Percentiles rank a stretch among this genome's conserved stretches.
Conservation (phyloP, 2,888 invertebrate genomes). For the Ceramica pisi region DNA sequence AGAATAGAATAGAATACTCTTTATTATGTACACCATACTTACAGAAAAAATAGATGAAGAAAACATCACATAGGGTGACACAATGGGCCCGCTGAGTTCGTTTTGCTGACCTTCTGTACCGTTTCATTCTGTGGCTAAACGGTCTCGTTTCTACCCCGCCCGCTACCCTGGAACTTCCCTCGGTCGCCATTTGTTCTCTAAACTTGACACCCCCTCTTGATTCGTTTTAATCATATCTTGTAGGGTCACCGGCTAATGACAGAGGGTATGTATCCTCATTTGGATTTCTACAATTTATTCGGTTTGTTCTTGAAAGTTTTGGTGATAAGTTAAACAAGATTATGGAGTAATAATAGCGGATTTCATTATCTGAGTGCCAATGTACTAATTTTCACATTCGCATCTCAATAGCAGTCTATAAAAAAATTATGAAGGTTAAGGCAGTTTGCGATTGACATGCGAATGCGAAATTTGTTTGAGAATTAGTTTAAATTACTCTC, state of each 20-base stretch:
- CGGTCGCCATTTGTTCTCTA: conserved; percentile 52
- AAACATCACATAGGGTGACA: no score
- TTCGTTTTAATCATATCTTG: conserved; percentile 63
- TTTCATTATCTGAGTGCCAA: not conserved
- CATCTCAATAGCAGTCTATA: no score
- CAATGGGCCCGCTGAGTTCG: no score
- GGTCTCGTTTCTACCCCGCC: conserved; percentile 8
- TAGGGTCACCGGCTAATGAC: conserved; percentile 51
- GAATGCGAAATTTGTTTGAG: no score
- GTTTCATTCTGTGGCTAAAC: not conserved
- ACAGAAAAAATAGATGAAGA: no score
- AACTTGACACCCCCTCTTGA: conserved; percentile 59
- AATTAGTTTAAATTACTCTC: no score
- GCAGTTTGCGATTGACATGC: no score
- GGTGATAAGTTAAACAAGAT: not conserved
- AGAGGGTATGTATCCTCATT: conserved; percentile 19
- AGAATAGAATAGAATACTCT: no score
- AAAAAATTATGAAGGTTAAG: no score
- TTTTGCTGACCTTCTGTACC: not conserved
- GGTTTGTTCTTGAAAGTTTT: conserved; percentile 1
- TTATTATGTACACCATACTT: no score
- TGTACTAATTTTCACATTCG: no score
- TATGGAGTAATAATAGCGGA: not conserved
- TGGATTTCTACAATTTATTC: conserved; percentile 23
- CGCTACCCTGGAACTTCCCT: not conserved